Base-by-base conservation (phyloP, 2,797 vertebrate species). In the Etheostoma perlongum region DNA sequence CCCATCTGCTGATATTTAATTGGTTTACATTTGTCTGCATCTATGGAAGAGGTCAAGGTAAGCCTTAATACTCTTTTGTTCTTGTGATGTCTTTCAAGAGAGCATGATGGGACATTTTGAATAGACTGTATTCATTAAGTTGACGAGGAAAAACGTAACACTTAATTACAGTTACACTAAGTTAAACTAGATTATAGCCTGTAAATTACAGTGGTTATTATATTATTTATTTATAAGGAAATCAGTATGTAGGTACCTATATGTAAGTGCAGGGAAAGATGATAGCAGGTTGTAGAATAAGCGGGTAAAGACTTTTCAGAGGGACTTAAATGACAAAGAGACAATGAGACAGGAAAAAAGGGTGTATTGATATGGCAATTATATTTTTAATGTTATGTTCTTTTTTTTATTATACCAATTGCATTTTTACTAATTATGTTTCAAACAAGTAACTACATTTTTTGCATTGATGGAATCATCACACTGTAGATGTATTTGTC, bases 41-140 rank as follows among this genome's bases (percentile, higher is more conserved):
- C 44, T 4, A 23, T 76, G 79, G 75, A 48, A 53, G 25, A 21
- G 8, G 0, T 71, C n/a, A 74, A 82, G 90, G 90, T 92, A 78
- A 86, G 69, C 1, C 0, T 19, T 12, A 1, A 19, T 16, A 21
- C n/a, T 51, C 18, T 64, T 33, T 59, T 59, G 25, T 1, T 33
- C 7, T 57, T 42, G 4, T 33, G 12, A 36, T 49, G 1, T 47
- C 5, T 57, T 51, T 55, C 2, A 61, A n/a, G 33, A 53, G 0
- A 53, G n/a, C 14, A 19, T 12, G 5, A n/a, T 1, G 0, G 23
- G 40, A 49, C 4, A 51, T 44, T 55, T 55, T 27, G 4, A 72
- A 18, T 13, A 11, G 6, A 65, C 19, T 54, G 1, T 2, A 44
- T 2, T n/a, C 15, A 44, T 52, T 11, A 23, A 21, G 6, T 47